Percentiles rank a stretch among this genome's conserved stretches.
phyloP scores from a whole-genome alignment of 1,140 invertebrate species.

The Drosophila neocordata region DNA sequence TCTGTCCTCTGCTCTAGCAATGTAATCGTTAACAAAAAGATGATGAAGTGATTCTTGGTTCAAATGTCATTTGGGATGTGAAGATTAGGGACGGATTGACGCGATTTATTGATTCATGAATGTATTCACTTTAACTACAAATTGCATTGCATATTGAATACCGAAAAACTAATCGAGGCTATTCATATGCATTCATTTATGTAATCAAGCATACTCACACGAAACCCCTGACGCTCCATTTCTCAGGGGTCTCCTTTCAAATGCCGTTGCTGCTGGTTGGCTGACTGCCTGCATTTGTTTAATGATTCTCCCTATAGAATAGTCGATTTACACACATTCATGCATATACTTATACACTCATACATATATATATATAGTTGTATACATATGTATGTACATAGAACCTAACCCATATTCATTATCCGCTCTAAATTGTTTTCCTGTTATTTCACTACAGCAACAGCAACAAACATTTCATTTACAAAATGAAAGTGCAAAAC shows the following conservation, averaged over 20 bases:
- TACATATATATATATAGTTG: conserved; percentile 8
- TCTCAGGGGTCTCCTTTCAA: conserved; percentile 51
- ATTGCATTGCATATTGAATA: not conserved
- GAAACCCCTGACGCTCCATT: not conserved
- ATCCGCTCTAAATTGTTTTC: conserved; percentile 79
- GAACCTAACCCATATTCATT: conserved; percentile 77
- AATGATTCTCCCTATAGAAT: conserved; percentile 18
- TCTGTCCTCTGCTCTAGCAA: conserved; percentile 6
- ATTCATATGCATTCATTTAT: conserved; percentile 9
- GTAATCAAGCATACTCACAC: conserved; percentile 3
- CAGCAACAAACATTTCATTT: conserved; percentile 74
- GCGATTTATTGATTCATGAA: conserved; percentile 21
- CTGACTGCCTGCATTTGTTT: conserved; percentile 2
- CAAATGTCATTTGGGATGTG: conserved; percentile 9
- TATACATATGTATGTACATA: conserved; percentile 22
- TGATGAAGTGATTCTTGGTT: conserved; percentile 34
- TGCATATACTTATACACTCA: conserved; percentile 6
- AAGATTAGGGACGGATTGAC: too few species aligned
- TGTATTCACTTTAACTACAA: not conserved
- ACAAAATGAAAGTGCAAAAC: conserved; percentile 80
- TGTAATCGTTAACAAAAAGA: conserved; percentile 29
- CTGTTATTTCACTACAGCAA: conserved; percentile 64
- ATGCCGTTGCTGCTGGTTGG: not conserved
- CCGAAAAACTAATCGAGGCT: not conserved
- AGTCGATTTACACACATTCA: conserved; percentile 5